Percentiles rank a stretch among this genome's conserved stretches.
Evolutionary conservation across 2,797 vertebrate genomes (phyloP).

Genomic region (Muscicapa comitata): DNA sequence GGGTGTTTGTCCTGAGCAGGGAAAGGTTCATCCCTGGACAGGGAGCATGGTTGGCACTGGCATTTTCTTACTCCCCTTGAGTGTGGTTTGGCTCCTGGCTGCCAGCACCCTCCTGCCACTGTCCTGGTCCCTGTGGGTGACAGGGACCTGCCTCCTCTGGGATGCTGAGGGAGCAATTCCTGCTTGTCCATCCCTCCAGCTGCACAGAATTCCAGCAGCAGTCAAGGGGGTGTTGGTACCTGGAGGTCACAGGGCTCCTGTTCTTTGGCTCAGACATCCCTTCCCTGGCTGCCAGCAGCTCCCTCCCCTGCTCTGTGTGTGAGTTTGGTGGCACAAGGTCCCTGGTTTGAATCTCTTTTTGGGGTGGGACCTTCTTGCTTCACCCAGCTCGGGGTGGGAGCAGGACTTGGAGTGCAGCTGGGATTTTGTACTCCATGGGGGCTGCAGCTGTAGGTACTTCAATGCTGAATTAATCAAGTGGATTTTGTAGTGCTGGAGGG

Average conservation of each 20-base stretch:
- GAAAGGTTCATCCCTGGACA: not conserved
- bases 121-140: rapidly evolving
- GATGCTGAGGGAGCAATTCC: not conserved
- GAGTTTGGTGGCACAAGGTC: too few species aligned
- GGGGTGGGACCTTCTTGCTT: not conserved
- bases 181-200: not conserved
- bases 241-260: too few species aligned
- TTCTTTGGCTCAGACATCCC: rapidly evolving
- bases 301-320: rapidly evolving
- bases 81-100: not conserved
- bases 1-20: not conserved
- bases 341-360: not conserved
- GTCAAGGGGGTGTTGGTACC: rapidly evolving
- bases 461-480: not conserved
- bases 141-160: not conserved
- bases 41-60: not conserved
- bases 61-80: not conserved
- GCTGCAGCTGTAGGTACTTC: not conserved
- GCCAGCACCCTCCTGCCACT: not conserved
- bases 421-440: rapidly evolving
- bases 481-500: not conserved
- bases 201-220: not conserved
- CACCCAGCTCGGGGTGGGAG: rapidly evolving
- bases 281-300: not conserved
- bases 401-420: not conserved